Percentiles rank a stretch among this genome's conserved stretches.
phyloP scores from a whole-genome alignment of 2,113 vertebrate species.

The Corythoichthys intestinalis region DNA sequence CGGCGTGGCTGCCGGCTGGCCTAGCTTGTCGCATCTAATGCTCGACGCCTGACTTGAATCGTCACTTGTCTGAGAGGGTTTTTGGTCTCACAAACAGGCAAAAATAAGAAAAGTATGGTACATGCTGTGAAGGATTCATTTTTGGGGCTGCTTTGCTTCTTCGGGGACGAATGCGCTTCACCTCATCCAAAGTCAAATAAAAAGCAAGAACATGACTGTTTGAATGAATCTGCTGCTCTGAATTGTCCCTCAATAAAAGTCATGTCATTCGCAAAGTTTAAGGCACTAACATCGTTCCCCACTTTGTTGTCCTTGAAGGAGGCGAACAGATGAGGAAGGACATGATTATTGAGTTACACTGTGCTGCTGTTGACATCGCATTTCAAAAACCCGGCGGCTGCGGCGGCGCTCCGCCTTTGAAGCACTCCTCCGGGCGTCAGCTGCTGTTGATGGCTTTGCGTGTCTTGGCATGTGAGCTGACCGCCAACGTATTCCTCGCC shows the following conservation, averaged over 20 bases:
- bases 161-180: not conserved
- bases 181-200: not conserved
- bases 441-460: constrained; percentile 34
- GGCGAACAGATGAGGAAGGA: constrained; percentile 12
- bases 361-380: constrained; percentile 14
- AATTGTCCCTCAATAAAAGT: not conserved
- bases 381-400: not conserved
- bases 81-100: not conserved
- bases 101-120: not conserved
- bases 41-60: not conserved
- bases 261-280: not conserved
- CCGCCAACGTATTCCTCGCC: constrained; percentile 34
- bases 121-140: not conserved
- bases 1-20: constrained; percentile 3
- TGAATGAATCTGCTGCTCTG: not conserved
- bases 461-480: constrained; percentile 17
- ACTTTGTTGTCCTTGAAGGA: not conserved
- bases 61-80: not conserved
- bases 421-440: constrained; percentile 21
- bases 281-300: not conserved
- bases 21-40: not conserved
- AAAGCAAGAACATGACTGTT: not conserved
- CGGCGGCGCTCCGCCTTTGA: constrained; percentile 20
- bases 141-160: not conserved
- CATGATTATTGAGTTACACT: constrained; percentile 11